Percentiles rank a stretch among this genome's conserved stretches.
Conservation (phyloP, 2,888 invertebrate species). For the Chirona hameri region DNA sequence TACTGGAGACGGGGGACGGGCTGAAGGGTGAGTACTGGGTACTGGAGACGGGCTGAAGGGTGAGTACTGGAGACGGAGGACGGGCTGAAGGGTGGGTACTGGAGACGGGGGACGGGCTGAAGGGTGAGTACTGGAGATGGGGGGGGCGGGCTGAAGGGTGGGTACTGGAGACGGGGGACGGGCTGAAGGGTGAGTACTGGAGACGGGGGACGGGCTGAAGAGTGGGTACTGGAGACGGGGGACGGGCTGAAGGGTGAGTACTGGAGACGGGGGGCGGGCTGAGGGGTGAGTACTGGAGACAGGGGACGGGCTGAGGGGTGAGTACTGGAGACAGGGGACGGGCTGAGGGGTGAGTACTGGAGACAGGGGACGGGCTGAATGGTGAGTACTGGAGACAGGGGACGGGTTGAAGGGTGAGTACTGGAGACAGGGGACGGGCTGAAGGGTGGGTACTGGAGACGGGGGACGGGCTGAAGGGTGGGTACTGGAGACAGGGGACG, state of each 20-base stretch:
- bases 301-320: too few relatives aligned
- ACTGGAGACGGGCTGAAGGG: too few relatives aligned
- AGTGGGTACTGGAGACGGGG: conserved; percentile 48
- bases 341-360: conserved; percentile 64
- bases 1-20: conserved; percentile 93
- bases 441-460: too few relatives aligned
- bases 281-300: conserved; percentile 57
- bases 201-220: conserved; percentile 91
- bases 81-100: conserved; percentile 69
- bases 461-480: conserved; percentile 86
- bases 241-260: too few relatives aligned
- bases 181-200: too few relatives aligned
- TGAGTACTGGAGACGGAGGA: too few relatives aligned
- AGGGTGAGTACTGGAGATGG: too few relatives aligned
- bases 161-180: not conserved
- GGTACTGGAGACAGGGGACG: not conserved
- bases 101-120: too few relatives aligned
- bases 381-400: too few relatives aligned
- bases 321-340: conserved; percentile 95
- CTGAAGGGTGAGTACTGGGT: conserved; percentile 61
- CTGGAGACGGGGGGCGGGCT: conserved; percentile 92
- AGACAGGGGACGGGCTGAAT: too few relatives aligned
- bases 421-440: too few relatives aligned
- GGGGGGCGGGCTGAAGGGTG: conserved; percentile 86
- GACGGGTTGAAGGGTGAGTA: conserved; percentile 73